Evolutionary conservation across 2,113 vertebrate genomes (phyloP), one percentile per base, ranked within the genome.

Genomic region (Osmerus eperlanus): DNA sequence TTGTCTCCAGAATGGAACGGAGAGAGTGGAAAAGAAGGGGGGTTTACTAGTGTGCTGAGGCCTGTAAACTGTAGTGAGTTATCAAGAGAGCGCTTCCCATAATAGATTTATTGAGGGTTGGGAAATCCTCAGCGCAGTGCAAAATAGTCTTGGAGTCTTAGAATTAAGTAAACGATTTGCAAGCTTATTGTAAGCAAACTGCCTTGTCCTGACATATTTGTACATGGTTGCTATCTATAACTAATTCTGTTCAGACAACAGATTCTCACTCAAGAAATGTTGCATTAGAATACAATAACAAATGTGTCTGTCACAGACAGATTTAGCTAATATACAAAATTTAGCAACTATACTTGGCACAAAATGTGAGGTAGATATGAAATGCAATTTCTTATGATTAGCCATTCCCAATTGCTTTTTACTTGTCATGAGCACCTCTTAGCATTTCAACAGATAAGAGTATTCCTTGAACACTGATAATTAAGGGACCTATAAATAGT

Each of bases 1-100:
- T 73, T 28, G 18, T 75, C 6, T 52, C 21, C 36, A 61, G 9
- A 47, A 18, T 36, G 70, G 66, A 72, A 77, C 47, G 65, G 61
- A n/a, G 23, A 3, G 19, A 41, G 66, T 53, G 13, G 29, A 70
- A 47, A 47, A 11, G 7, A 47, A 47, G 41, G 1, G 41, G 41
- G 41, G 41, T 47, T 47, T 47, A 12, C 41, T 47, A 47, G 41
- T 47, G 36, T 52, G 55, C 41, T 67, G 68, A 67, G 70, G 59
- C 52, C 52, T 67, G 19, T 66, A 70, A 78, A 72, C 23, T 55
- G 55, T 36, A 36, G 21, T 29, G 25, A 12, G 36, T 62, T 66
- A 65, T 77, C 62, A 73, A 64, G 7, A 47, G 58, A 65, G 64
- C 54, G 63, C 23, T 19, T 18, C 29, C 32, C 32, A 61, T 70